These are phyloP conservation scores for Lampris incognitus DNA, from an alignment of 2,113 vertebrate species.

Conservation along the genomic window DNA sequence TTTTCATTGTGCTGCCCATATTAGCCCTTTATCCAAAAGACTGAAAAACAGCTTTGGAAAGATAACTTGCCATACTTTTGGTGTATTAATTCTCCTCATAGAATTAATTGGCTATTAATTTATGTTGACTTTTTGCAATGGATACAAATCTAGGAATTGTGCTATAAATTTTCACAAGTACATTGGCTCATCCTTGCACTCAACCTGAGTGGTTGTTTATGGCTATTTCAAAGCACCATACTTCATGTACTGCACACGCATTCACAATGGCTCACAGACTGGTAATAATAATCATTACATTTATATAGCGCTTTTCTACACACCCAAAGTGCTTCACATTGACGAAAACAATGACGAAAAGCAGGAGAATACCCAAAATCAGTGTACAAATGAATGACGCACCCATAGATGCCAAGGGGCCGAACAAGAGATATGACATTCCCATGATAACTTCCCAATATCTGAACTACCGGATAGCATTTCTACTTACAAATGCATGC, in stretches of 20 bases:
- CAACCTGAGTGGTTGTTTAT: constrained; percentile 18
- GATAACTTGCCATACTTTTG: neutral
- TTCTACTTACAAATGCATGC: constrained; percentile 41
- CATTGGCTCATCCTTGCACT: constrained; percentile 22
- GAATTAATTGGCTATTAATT: neutral
- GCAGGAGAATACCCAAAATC: too few species aligned
- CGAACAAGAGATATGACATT: constrained; percentile 50
- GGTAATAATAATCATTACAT: neutral
- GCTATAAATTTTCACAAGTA: neutral
- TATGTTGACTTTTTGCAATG: too few species aligned
- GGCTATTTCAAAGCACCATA: constrained; percentile 21
- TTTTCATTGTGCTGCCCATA: constrained; percentile 35
- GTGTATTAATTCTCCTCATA: constrained; percentile 25
- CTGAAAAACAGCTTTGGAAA: constrained; percentile 14
- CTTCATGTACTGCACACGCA: constrained; percentile 25
- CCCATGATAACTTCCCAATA: constrained; percentile 54
- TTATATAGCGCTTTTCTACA: too few species aligned
- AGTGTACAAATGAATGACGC: too few species aligned
- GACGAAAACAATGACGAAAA: too few species aligned
- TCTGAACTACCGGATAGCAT: constrained; percentile 48
- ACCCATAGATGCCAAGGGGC: too few species aligned
- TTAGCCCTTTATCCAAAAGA: constrained; percentile 3
- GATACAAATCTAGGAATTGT: too few species aligned
- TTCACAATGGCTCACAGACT: constrained; percentile 24
- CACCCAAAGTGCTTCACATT: too few species aligned